A percentile compares a stretch with the other conserved stretches of the same genome.
These are phyloP conservation scores for Anaspis maculata DNA, from an alignment of 2,888 invertebrate species.

Conservation along the genomic window DNA sequence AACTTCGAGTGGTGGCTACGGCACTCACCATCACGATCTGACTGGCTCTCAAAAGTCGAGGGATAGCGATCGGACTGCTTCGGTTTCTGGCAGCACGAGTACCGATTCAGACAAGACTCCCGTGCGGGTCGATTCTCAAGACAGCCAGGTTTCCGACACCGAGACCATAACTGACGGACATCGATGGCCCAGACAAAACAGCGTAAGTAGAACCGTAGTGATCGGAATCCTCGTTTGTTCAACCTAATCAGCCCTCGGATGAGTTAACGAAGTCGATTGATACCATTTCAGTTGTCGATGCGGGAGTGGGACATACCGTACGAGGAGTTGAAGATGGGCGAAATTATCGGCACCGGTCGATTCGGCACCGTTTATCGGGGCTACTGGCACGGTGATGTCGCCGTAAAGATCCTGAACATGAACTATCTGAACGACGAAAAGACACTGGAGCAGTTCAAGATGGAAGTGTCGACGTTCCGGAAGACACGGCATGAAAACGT, in stretches of 20 bases:
- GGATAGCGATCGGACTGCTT: conserved; percentile 62
- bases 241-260: background rate
- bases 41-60: conserved; percentile 56
- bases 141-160: conserved; percentile 64
- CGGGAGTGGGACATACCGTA: conserved; percentile 99
- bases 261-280: background rate
- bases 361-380: conserved; percentile 94
- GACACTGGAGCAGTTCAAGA: conserved; percentile 88
- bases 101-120: conserved; percentile 79
- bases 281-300: conserved; percentile 68
- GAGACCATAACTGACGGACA: conserved; percentile 46
- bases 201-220: conserved; percentile 61
- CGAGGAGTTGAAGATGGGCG: conserved; percentile 81
- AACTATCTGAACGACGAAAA: conserved; percentile 81
- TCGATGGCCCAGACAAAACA: conserved; percentile 74
- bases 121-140: conserved; percentile 74
- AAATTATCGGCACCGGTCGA: conserved; percentile 82
- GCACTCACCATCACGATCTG: conserved; percentile 43
- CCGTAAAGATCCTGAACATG: conserved; percentile 91
- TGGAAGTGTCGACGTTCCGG: conserved; percentile 90
- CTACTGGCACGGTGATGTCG: conserved; percentile 97
- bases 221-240: background rate
- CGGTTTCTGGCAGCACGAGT: conserved; percentile 62
- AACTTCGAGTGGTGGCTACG: no score
- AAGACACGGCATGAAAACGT: conserved; percentile 98